Percentiles rank a stretch among this genome's conserved stretches.
Conservation (phyloP, 2,888 invertebrate species). For the Apamea monoglypha region DNA sequence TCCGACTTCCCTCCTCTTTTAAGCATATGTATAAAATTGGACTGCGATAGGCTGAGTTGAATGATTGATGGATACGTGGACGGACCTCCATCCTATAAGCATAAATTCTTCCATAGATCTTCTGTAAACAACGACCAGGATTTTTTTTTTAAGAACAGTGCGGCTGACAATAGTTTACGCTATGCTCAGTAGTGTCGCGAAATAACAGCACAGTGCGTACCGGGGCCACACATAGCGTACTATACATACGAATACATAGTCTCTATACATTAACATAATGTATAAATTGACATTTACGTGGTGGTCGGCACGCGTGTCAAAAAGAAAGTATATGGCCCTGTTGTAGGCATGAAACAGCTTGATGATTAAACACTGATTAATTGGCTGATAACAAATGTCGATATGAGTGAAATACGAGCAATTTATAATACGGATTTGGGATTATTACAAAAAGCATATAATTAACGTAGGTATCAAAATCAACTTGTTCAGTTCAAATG, state of each 20-base stretch:
- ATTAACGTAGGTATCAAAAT: too few species aligned
- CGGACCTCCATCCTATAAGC: too few species aligned
- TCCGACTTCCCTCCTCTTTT: not conserved
- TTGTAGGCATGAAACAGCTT: constrained; percentile 30
- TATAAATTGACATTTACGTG: constrained; percentile 55
- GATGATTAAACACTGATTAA: constrained; percentile 56
- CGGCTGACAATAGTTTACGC: not conserved
- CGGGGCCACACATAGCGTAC: constrained; percentile 8
- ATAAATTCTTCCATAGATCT: too few species aligned
- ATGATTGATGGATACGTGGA: not conserved
- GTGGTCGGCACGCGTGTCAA: constrained; percentile 55
- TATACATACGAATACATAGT: not conserved
- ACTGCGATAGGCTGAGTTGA: not conserved
- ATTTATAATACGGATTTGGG: not conserved
- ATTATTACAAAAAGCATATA: not conserved
- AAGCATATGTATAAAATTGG: not conserved
- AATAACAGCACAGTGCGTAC: not conserved
- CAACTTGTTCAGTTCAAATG: not conserved
- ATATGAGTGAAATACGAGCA: constrained; percentile 29
- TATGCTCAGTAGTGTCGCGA: not conserved
- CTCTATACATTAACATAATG: constrained; percentile 30
- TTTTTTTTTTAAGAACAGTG: not conserved
- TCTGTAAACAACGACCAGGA: not conserved
- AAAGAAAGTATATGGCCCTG: constrained; percentile 57
- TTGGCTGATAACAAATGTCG: constrained; percentile 51